phyloP scores from a whole-genome alignment of 2,797 vertebrate species.

The Masticophis lateralis region DNA sequence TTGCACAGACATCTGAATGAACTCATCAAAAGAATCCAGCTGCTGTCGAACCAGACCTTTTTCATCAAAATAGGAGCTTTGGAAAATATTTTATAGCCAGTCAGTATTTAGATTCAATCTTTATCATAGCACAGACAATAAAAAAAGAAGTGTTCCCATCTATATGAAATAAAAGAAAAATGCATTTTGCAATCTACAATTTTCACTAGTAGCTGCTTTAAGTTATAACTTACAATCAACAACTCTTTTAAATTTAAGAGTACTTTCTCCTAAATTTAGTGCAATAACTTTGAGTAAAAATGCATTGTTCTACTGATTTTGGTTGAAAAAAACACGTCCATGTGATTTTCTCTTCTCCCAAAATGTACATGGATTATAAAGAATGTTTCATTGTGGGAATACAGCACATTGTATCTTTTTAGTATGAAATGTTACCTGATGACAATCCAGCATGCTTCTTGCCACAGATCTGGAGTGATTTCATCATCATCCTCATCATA shows the following conservation, averaged over 20 bases:
- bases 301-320: neutral
- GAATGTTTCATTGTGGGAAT: neutral
- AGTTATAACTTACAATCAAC: neutral
- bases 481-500: conserved; percentile 98
- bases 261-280: neutral
- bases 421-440: conserved; percentile 83
- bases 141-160: neutral
- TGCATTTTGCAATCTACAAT: neutral
- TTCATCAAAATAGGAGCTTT: conserved; percentile 97
- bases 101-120: neutral
- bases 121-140: neutral
- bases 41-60: conserved; percentile 97
- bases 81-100: conserved; percentile 26
- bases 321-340: neutral
- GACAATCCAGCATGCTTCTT: conserved; percentile 98
- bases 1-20: conserved; percentile 99
- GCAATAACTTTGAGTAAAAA: neutral
- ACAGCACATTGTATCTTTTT: accelerated
- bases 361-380: neutral
- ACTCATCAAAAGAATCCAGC: conserved; percentile 97
- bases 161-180: neutral
- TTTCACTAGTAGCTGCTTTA: neutral
- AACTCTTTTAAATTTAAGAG: neutral
- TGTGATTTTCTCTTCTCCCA: neutral
- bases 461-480: conserved; percentile 97